These are phyloP conservation scores for Monarcha castaneiventris DNA, from an alignment of 2,113 vertebrate genomes.

Conservation along the genomic window DNA sequence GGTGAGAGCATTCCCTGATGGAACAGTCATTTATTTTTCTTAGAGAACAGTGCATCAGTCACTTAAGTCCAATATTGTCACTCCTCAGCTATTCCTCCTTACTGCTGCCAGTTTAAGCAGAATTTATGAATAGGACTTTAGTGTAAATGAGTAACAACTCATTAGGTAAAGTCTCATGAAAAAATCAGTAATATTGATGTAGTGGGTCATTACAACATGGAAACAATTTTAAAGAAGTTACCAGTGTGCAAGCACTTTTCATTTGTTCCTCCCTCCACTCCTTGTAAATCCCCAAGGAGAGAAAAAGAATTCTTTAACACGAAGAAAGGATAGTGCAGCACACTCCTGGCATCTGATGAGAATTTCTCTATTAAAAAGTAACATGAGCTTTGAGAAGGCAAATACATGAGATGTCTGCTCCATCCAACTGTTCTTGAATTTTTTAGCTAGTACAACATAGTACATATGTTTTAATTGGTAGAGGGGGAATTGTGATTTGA, in stretches of 20 bases:
- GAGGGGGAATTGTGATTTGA: neutral
- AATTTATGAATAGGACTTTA: neutral
- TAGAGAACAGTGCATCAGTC: neutral
- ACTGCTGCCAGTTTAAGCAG: neutral
- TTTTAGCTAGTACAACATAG: neutral
- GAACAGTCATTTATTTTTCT: neutral
- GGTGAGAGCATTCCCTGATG: neutral
- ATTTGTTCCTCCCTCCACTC: neutral
- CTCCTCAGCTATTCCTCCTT: neutral
- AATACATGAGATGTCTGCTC: neutral
- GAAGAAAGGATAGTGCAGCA: neutral
- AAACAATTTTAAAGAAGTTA: neutral
- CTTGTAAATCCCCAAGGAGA: neutral
- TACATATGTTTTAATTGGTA: neutral
- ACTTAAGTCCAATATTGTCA: neutral
- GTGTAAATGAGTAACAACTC: neutral
- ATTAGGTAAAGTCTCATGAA: neutral
- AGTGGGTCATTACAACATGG: neutral
- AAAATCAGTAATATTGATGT: neutral
- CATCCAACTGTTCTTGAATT: neutral
- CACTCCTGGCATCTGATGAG: neutral
- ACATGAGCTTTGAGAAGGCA: neutral
- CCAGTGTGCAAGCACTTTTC: neutral
- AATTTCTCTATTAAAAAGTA: neutral
- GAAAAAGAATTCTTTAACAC: neutral